Evolutionary conservation across 2,797 vertebrate species (phyloP).

Genomic region (Girardinus metallicus): DNA sequence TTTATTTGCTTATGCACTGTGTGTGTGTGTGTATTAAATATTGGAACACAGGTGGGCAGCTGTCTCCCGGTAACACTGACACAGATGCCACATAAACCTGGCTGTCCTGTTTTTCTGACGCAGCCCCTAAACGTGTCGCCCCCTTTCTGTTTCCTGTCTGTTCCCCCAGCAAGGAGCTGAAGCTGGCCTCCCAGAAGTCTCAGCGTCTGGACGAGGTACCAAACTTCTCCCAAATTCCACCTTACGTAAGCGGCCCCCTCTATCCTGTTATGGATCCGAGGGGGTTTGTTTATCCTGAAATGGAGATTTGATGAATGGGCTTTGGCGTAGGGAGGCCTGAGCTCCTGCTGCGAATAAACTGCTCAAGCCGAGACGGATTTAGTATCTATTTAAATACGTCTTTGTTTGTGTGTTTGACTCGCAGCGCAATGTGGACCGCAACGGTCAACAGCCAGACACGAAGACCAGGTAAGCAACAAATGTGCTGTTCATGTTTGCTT

Average conservation of each 20-base stretch:
- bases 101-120: not conserved
- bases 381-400: slow-evolving; percentile 49
- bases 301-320: slow-evolving; percentile 25
- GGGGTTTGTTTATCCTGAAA: slow-evolving; percentile 1
- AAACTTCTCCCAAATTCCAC: not conserved
- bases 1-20: not conserved
- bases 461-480: slow-evolving; percentile 86
- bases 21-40: slow-evolving; percentile 5
- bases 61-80: not conserved
- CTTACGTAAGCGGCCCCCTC: not conserved
- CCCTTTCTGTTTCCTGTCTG: not conserved
- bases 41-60: slow-evolving; percentile 23
- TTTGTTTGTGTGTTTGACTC: slow-evolving; percentile 45
- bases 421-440: slow-evolving; percentile 59
- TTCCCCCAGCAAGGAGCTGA: slow-evolving; percentile 87
- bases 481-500: not conserved
- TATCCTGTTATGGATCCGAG: slow-evolving; percentile 9
- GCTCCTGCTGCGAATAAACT: slow-evolving; percentile 41
- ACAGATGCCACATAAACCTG: slow-evolving; percentile 13
- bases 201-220: slow-evolving; percentile 85
- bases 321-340: slow-evolving; percentile 38
- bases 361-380: slow-evolving; percentile 50
- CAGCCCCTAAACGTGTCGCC: slow-evolving; percentile 7
- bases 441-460: slow-evolving; percentile 88
- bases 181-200: slow-evolving; percentile 90